Evolutionary conservation across 92 coral and sea anemone genomes (phyloP).

Genomic region (Hydrozoanthus gracilis): DNA sequence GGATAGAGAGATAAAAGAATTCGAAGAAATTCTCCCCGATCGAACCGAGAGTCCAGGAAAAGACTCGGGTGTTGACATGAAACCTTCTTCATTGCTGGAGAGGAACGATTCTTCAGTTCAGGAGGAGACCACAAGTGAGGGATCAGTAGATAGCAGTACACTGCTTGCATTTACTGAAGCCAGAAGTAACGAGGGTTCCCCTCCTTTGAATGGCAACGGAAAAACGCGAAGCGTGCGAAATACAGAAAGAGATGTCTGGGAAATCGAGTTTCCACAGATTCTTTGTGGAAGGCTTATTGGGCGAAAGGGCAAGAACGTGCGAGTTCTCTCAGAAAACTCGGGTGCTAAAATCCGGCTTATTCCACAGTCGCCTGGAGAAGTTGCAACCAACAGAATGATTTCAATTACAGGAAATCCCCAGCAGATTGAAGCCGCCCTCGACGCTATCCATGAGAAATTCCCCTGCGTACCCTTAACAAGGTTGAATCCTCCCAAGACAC

Average conservation of each 20-base stretch:
- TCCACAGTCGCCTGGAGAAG: constrained; percentile 93
- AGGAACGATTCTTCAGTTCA: constrained; percentile 72
- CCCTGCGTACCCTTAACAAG: constrained; percentile 89
- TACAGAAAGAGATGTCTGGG: constrained; percentile 90
- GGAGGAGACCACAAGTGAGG: constrained; percentile 83
- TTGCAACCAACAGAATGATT: constrained; percentile 91
- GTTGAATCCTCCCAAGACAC: constrained; percentile 65
- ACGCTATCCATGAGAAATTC: constrained; percentile 86
- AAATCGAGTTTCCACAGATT: constrained; percentile 95
- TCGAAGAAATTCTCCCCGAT: neutral
- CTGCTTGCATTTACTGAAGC: constrained; percentile 70
- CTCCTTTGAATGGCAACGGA: constrained; percentile 53
- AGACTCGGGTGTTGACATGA: constrained; percentile 77
- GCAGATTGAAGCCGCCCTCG: constrained; percentile 84
- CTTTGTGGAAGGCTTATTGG: constrained; percentile 96
- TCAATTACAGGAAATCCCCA: constrained; percentile 85
- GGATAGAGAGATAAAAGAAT: constrained; percentile 1
- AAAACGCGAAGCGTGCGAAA: constrained; percentile 38
- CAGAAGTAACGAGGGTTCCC: constrained; percentile 55
- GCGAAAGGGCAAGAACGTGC: constrained; percentile 95
- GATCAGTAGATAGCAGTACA: constrained; percentile 81
- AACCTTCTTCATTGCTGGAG: constrained; percentile 67
- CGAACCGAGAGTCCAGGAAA: constrained; percentile 56
- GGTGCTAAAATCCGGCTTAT: constrained; percentile 96
- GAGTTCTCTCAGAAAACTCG: constrained; percentile 83